These are phyloP conservation scores for Xestobium rufovillosum DNA, from an alignment of 2,888 invertebrate species.

Conservation along the genomic window DNA sequence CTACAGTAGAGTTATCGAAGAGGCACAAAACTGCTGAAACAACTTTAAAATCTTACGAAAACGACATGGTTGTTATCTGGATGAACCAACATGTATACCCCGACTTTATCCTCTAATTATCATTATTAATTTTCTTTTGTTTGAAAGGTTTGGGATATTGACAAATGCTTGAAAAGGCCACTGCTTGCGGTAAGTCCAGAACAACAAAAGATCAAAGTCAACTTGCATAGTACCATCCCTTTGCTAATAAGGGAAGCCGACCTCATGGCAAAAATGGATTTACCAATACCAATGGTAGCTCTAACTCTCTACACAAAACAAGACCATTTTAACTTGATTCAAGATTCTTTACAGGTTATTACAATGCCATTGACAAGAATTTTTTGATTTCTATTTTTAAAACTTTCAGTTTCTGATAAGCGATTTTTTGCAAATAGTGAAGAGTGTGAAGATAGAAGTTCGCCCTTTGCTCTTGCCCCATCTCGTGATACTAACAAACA, in stretches of 20 bases:
- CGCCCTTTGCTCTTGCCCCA: slow-evolving; percentile 86
- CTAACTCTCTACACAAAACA: slow-evolving; percentile 69
- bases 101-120: slow-evolving; percentile 35
- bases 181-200: slow-evolving; percentile 55
- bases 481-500: slow-evolving; percentile 72
- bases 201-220: slow-evolving; percentile 62
- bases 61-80: slow-evolving; percentile 75
- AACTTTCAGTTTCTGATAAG: slow-evolving; percentile 67
- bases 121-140: slow-evolving; percentile 23
- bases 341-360: slow-evolving; percentile 66
- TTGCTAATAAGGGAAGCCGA: slow-evolving; percentile 77
- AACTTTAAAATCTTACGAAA: slow-evolving; percentile 67
- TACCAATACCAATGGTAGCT: slow-evolving; percentile 76
- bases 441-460: slow-evolving; percentile 76
- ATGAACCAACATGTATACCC: slow-evolving; percentile 69
- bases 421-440: slow-evolving; percentile 64
- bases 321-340: slow-evolving; percentile 67
- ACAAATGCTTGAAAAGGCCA: slow-evolving; percentile 55
- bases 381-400: slow-evolving; percentile 12
- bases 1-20: slow-evolving; percentile 65
- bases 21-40: slow-evolving; percentile 68
- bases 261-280: slow-evolving; percentile 71
- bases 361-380: slow-evolving; percentile 2
- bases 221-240: slow-evolving; percentile 67
- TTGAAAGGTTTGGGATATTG: slow-evolving; percentile 56